Evolutionary conservation across 2,888 invertebrate genomes (phyloP), one percentile per base, ranked within the genome.

Genomic region (Apeira syringaria): DNA sequence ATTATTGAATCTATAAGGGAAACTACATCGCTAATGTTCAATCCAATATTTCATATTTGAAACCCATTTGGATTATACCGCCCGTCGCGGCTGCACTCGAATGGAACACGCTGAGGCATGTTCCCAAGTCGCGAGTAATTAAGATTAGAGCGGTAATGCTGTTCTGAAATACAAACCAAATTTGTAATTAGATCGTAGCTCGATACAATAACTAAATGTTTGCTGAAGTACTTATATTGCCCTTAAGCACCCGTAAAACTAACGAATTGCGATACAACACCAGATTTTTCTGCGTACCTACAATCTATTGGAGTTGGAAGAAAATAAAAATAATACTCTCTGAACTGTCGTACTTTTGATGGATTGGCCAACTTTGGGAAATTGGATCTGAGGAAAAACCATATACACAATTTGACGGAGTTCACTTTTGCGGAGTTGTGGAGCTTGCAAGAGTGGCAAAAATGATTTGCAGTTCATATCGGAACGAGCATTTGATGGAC

Each of bases 221-320:
- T n/a, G n/a, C n/a, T n/a, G n/a, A n/a, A n/a, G n/a, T n/a, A n/a
- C n/a, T n/a, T n/a, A n/a, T n/a, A n/a, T n/a, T n/a, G n/a, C n/a
- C n/a, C n/a, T n/a, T n/a, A n/a, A n/a, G n/a, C n/a, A n/a, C n/a
- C n/a, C n/a, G n/a, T n/a, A 94, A 94, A 69, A 99, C 99, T 83
- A 94, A 95, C 70, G 92, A 99, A 56, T 94, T 95, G 48, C 93
- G 22, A 91, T 98, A 50, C 97, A 96, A 61, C 96, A 97, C 50
- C 95, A 95, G 50, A 95, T 98, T 10, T 97, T 96, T 66, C 91
- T 91, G 58, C 92, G 94, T 56, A 88, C 96, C 69, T 92, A 92
- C 37, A 93, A 94, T 62, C 89, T 98, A 36, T 91, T 94, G 37
- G 95, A 94, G 63, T 87, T 98, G 57, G 96, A 97, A 77, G 84